Conservation (phyloP, 2,113 vertebrate genomes). For the Eira barbara region DNA sequence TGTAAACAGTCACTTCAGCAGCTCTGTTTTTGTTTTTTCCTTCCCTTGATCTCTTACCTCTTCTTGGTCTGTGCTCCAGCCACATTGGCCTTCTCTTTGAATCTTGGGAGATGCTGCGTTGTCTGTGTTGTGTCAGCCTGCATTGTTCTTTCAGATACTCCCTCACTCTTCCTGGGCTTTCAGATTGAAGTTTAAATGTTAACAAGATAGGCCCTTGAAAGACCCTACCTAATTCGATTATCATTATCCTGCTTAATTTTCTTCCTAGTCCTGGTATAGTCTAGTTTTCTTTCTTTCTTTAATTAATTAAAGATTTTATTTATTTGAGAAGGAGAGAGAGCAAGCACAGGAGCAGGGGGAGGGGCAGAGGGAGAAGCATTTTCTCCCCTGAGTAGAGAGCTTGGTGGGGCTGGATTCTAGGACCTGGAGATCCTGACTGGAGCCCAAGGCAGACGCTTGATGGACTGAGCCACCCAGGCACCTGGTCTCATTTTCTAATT, state of each 20-base stretch:
- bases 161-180: conserved; percentile 2
- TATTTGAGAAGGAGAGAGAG: too few relatives aligned
- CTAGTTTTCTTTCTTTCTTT: not conserved
- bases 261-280: not conserved
- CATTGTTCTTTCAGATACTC: not conserved
- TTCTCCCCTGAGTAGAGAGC: not conserved
- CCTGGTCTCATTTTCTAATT: not conserved
- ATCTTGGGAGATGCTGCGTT: not conserved
- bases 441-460: not conserved
- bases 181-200: conserved; percentile 14
- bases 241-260: not conserved
- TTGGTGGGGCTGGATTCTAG: not conserved
- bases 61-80: not conserved
- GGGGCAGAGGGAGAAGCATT: not conserved
- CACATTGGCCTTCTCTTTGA: not conserved
- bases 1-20: not conserved
- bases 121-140: not conserved
- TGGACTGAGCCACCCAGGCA: too few relatives aligned
- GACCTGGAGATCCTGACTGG: not conserved
- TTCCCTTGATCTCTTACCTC: not conserved
- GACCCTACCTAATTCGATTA: not conserved
- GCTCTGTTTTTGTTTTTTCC: not conserved
- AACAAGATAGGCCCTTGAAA: not conserved
- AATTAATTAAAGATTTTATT: not conserved
- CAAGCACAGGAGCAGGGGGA: not conserved